Base-by-base conservation (phyloP, 92 coral and sea anemone genomes). In the Zoanthus sansibaricus region DNA sequence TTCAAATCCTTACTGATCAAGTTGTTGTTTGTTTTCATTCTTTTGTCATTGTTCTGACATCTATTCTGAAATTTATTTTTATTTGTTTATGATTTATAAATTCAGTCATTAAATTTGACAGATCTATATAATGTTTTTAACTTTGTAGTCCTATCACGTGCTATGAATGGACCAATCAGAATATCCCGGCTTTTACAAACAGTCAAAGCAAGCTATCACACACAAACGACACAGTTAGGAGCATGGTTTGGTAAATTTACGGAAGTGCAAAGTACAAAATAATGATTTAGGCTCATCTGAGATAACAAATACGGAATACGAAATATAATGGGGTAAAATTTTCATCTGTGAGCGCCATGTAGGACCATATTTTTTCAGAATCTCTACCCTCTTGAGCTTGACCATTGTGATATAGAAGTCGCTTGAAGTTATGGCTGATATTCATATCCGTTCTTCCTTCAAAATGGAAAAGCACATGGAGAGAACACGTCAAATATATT, bases 161-260 rank as follows among this genome's bases (percentile, higher is more conserved):
- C 30, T 44, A 13, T 31, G 10, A 80, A 46, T 80, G 55, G 6
- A 42, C 85, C 85, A 80, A 80, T 80, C 75, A 80, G 61, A 80
- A 68, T 17, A 7, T 64, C 75, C 85, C 85, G 85, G 85, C 85
- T 80, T 80, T 80, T 80, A 80, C 85, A 80, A 80, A 80, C 85
- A 80, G 66, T 80, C 85, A 58, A 78, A 16, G 15, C 46, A 80
- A 80, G 47, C 32, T 42, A 80, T 42, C 46, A 76, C 82, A 52
- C 64, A 75, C 61, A 49, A 11, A 8, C 37, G 13, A 30, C 1
- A 9, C 15, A 42, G 14, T 71, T 12, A 37, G 66, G 14, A 80
- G 85, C 85, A 44, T 80, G 85, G 75, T 16, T 66, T 45, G 58
- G 3, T 80, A 71, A 48, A 66, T 64, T 66, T 21, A 47, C 58